Conservation (phyloP, 2,888 invertebrate genomes). For the Ectemnius lituratus region DNA sequence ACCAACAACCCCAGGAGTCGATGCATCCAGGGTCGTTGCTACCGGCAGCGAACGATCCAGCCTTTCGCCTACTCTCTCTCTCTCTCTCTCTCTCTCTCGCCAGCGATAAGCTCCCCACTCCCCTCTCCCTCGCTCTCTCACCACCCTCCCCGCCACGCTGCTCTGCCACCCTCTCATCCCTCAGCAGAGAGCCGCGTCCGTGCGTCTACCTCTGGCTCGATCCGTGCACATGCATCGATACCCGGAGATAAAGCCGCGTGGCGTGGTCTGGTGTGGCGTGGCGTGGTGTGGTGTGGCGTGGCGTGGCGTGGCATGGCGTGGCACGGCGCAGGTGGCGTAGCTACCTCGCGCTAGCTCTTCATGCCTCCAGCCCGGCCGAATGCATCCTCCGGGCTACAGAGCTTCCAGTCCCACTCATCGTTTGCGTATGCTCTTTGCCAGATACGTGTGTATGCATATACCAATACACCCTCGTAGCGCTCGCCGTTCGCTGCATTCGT, state of each 20-base stretch:
- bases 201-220: conserved; percentile 43
- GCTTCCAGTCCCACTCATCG: neutral
- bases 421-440: neutral
- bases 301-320: conserved; percentile 21
- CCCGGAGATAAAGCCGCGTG: conserved; percentile 34
- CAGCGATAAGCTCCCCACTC: conserved; percentile 43
- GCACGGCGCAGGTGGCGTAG: conserved; percentile 32
- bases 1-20: conserved; percentile 76
- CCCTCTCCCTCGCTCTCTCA: conserved; percentile 23
- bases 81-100: conserved; percentile 18
- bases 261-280: conserved; percentile 15
- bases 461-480: too few relatives aligned
- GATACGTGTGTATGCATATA: neutral
- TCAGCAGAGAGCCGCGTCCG: conserved; percentile 14
- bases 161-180: conserved; percentile 4
- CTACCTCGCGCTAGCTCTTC: neutral
- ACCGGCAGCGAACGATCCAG: conserved; percentile 77
- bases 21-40: conserved; percentile 78
- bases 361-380: too few relatives aligned
- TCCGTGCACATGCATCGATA: conserved; percentile 47
- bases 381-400: too few relatives aligned
- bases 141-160: neutral
- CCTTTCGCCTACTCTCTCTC: conserved; percentile 57
- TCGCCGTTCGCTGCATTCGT: neutral
- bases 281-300: conserved; percentile 21